Base-by-base conservation (phyloP, 2,797 vertebrate species). In the Enteromius treurensis region DNA sequence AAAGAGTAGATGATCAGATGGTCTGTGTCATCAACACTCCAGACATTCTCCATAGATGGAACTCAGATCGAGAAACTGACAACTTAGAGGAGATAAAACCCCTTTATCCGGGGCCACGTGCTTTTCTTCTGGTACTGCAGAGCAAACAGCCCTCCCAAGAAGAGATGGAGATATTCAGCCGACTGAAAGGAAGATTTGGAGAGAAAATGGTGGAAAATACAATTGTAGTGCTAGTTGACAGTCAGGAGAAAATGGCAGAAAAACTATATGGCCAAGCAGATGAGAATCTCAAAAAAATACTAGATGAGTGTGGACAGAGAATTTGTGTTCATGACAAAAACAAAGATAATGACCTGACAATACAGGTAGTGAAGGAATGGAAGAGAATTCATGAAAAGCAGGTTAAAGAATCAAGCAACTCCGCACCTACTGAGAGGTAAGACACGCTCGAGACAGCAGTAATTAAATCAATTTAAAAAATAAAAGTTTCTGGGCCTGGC, bases 11-110 rank as follows among this genome's bases (percentile, higher is more conserved):
- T 15, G 32, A 55, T 51, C 4, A 58, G n/a, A 23, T 11, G 2
- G 6, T 78, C 53, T 70, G 49, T 37, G 37, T 83, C n/a, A 55
- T 86, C 26, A 83, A 51, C 77, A 86, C 81, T 51, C 77, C 81
- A 51, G 81, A 80, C 45, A 17, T 53, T 10, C 64, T 79, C 34
- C 26, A 17, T 3, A 70, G 21, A n/a, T 21, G 6, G 5, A 32
- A 40, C 10, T 17, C 8, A 67, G 7, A 62, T 42, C 11, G 0
- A 34, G 37, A 74, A 29, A 19, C 29, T 19, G 2, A 62, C 9
- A n/a, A 15, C 47, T 40, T n/a, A 15, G 42, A 83, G 32, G 64
- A 76, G 29, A n/a, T 34, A 13, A 69, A 17, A 19, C 2, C 45
- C 3, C 60, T 32, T 45, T 77, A 79, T 58, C 8, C 70, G 6